Percentiles rank a stretch among this genome's conserved stretches.
phyloP scores from a whole-genome alignment of 2,888 invertebrate species.

The Rotaria macrura region DNA sequence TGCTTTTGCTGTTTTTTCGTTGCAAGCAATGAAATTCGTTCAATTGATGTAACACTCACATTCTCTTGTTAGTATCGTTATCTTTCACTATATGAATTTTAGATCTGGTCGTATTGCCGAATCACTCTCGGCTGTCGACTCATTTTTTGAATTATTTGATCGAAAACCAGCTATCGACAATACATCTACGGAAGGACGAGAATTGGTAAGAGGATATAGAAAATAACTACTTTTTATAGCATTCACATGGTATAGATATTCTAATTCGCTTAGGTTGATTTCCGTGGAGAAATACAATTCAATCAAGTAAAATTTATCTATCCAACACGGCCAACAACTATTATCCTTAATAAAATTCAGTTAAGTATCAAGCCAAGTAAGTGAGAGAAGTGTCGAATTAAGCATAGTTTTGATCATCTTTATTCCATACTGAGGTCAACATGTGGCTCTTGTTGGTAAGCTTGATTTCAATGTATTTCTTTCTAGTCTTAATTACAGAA shows the following conservation, averaged over 20 bases:
- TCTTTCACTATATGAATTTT: not conserved
- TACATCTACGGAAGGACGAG: not conserved
- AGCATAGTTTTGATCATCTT: not conserved
- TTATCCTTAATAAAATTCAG: no score
- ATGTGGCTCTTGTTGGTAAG: not conserved
- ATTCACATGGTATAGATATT: not conserved
- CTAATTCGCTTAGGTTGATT: no score
- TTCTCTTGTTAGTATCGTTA: not conserved
- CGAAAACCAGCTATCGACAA: not conserved
- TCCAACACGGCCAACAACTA: no score
- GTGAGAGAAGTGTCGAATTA: not conserved
- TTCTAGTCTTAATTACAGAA: no score
- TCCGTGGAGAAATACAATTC: no score
- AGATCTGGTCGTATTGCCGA: not conserved
- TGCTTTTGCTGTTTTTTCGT: no score
- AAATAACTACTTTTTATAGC: conserved; percentile 39
- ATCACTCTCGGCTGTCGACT: not conserved
- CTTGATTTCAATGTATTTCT: no score
- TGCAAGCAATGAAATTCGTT: no score
- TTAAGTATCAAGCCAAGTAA: no score
- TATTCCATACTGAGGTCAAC: not conserved
- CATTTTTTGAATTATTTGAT: not conserved
- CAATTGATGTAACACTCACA: no score
- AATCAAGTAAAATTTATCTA: no score
- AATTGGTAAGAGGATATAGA: not conserved